phyloP scores from a whole-genome alignment of 2,113 vertebrate species.

The Cephalopholis sonnerati region DNA sequence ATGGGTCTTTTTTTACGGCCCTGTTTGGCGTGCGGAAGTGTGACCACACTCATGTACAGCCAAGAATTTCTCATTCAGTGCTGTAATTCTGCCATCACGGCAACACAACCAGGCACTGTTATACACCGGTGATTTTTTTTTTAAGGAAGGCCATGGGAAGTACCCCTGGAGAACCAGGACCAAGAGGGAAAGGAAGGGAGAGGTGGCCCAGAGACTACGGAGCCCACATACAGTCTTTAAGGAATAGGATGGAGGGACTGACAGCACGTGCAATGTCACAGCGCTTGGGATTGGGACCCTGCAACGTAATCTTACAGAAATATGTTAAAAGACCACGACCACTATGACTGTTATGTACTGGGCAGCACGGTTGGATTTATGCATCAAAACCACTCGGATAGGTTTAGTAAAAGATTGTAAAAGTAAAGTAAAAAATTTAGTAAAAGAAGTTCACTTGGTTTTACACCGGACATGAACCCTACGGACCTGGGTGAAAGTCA shows the following conservation, averaged over 20 bases:
- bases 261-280: not conserved
- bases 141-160: not conserved
- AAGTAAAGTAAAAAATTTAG: too few relatives aligned
- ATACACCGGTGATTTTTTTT: not conserved
- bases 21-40: not conserved
- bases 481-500: too few relatives aligned
- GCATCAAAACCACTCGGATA: too few relatives aligned
- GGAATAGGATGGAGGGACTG: not conserved
- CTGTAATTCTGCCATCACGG: not conserved
- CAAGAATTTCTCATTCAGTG: not conserved
- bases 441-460: too few relatives aligned
- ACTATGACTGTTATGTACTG: too few relatives aligned
- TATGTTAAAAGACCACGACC: too few relatives aligned
- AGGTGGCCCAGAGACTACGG: not conserved
- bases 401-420: too few relatives aligned
- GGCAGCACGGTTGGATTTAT: too few relatives aligned
- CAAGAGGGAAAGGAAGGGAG: not conserved
- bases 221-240: not conserved
- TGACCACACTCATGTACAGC: not conserved
- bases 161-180: not conserved
- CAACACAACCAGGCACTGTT: not conserved
- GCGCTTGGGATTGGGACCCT: too few relatives aligned
- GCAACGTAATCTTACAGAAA: too few relatives aligned
- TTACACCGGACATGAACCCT: too few relatives aligned
- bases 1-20: not conserved